Base-by-base conservation (phyloP, 2,113 vertebrate genomes). In the Cottus gobio region DNA sequence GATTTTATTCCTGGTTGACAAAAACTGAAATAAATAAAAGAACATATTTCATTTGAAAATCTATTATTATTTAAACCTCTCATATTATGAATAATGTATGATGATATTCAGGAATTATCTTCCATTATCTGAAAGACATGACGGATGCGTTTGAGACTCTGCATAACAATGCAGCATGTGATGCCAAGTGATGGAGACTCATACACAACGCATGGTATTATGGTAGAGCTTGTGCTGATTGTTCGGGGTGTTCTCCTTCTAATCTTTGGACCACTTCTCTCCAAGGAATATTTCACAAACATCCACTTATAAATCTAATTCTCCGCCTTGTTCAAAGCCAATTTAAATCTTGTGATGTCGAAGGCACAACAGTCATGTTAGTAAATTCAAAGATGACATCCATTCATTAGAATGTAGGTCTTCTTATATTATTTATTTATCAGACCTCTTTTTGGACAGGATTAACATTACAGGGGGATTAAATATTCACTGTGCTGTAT, bases 31-130 rank as follows among this genome's bases (percentile, higher is more conserved):
- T 48, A 56, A 11, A 54, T 20, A 46, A 48, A 56, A 75, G 18
- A 58, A 22, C 24, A 52, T 9, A 44, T 68, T 73, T 80, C 9
- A 63, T 68, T 77, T 71, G 28, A 39, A 73, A 66, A 28, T 54
- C 10, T 70, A 54, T 79, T 39, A 66, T 79, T 28, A 26, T 68
- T 7, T 58, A 64, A 71, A 69, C 44, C 56, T 66, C 34, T 48
- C 18, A 24, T 46, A 7, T 66, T 30, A 75, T 81, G 60, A 71
- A 77, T 76, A 81, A 79, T 74, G 39, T 61, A 75, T 39, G 3
- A 57, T 64, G 34, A 61, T 69, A 65, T 61, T 78, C 46, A 65
- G 42, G 83, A 83, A 74, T 79, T 24, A 75, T 82, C 69, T 70
- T 79, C 31, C 64, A 76, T 81, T 71, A 81, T 75, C 34, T 74